Percentiles rank a stretch among this genome's conserved stretches.
Evolutionary conservation across 2,113 vertebrate species (phyloP).

Genomic region (Pleuronectes platessa): DNA sequence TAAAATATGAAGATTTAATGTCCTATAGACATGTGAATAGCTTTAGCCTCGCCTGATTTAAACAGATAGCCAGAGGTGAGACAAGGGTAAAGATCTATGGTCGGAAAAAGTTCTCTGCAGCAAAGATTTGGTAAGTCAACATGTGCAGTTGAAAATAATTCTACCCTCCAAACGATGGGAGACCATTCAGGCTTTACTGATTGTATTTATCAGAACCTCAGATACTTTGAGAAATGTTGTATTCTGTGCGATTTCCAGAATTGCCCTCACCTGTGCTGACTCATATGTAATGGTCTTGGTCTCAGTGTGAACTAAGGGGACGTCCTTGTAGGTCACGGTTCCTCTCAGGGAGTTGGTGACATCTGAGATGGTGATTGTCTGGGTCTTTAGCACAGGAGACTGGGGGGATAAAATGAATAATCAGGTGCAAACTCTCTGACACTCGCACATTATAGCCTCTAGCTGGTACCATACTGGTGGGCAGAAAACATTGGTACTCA

Average conservation of each 20-base stretch:
- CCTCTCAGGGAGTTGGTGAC: constrained; percentile 86
- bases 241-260: background rate
- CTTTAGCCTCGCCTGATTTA: background rate
- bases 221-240: background rate
- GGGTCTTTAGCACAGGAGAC: constrained; percentile 94
- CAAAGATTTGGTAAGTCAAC: background rate
- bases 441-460: background rate
- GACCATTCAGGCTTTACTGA: background rate
- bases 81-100: background rate
- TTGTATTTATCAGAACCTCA: background rate
- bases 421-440: constrained; percentile 38
- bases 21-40: background rate
- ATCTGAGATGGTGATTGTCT: constrained; percentile 96
- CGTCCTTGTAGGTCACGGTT: constrained; percentile 90
- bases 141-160: background rate
- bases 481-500: no score
- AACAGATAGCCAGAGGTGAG: background rate
- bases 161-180: background rate
- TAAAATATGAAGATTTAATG: background rate
- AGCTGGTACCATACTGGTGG: background rate
- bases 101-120: background rate
- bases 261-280: constrained; percentile 90
- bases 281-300: constrained; percentile 99
- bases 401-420: constrained; percentile 68
- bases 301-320: constrained; percentile 94